phyloP scores from a whole-genome alignment of 2,888 invertebrate genomes.

The Ectemnius cavifrons region DNA sequence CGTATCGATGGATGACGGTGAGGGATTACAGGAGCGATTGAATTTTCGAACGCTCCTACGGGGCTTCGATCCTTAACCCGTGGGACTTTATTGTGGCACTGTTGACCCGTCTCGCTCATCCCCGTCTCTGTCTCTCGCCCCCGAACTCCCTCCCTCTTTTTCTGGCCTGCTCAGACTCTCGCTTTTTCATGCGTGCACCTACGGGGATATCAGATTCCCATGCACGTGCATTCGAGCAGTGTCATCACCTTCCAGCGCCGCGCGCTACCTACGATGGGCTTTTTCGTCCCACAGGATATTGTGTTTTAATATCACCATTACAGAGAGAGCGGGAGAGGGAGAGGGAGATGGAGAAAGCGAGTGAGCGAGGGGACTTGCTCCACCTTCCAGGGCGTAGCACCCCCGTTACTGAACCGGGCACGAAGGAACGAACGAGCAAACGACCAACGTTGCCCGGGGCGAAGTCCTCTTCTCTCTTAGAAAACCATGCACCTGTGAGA shows the following conservation, averaged over 20 bases:
- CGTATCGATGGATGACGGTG: slow-evolving; percentile 55
- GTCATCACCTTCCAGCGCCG: slow-evolving; percentile 73
- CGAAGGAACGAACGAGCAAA: slow-evolving; percentile 25
- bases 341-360: no score
- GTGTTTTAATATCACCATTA: slow-evolving; percentile 75
- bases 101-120: slow-evolving; percentile 70
- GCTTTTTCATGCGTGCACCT: slow-evolving; percentile 43
- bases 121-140: slow-evolving; percentile 35
- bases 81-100: slow-evolving; percentile 68
- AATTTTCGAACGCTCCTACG: slow-evolving; percentile 60
- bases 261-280: slow-evolving; percentile 45
- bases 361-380: slow-evolving; percentile 18
- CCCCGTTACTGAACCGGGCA: slow-evolving; percentile 32
- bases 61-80: slow-evolving; percentile 66
- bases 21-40: slow-evolving; percentile 62
- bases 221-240: slow-evolving; percentile 77
- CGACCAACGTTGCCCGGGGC: slow-evolving; percentile 60
- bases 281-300: slow-evolving; percentile 68
- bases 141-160: slow-evolving; percentile 4
- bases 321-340: slow-evolving; percentile 14
- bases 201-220: slow-evolving; percentile 74
- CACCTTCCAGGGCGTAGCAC: slow-evolving; percentile 33
- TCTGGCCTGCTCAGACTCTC: background rate
- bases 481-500: slow-evolving; percentile 77
- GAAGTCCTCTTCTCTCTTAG: slow-evolving; percentile 64